Percentiles rank a stretch among this genome's conserved stretches.
Conservation (phyloP, 1,140 invertebrate species). For the Streblospio benedicti region DNA sequence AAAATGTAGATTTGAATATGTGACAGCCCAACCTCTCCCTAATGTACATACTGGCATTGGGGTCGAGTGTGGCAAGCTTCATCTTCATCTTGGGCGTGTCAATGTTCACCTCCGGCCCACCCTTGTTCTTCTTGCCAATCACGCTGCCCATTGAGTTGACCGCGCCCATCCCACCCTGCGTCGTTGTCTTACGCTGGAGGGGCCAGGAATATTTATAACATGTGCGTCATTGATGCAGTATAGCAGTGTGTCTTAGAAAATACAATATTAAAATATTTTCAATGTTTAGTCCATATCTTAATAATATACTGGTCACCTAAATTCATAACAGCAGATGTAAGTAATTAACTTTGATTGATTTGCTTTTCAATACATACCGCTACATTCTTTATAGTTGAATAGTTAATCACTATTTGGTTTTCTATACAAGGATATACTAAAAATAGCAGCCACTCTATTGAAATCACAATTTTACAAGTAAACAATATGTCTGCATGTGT, state of each 20-base stretch:
- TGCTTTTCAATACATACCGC: too few relatives aligned
- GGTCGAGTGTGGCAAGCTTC: slow-evolving; percentile 2
- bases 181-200: slow-evolving; percentile 10
- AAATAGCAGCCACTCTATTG: neutral
- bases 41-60: slow-evolving; percentile 4
- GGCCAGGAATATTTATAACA: neutral
- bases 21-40: neutral
- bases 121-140: slow-evolving; percentile 8
- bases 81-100: slow-evolving; percentile 14
- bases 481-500: neutral
- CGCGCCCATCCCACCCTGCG: slow-evolving; percentile 8
- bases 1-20: neutral
- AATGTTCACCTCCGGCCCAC: neutral
- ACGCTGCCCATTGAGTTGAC: slow-evolving; percentile 1
- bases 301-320: too few relatives aligned
- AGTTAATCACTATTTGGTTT: neutral
- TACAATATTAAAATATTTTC: too few relatives aligned
- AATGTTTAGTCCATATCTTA: too few relatives aligned
- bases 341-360: too few relatives aligned
- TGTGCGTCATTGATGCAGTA: too few relatives aligned
- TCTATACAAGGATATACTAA: neutral
- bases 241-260: too few relatives aligned
- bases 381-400: neutral
- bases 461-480: neutral
- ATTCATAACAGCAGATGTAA: too few relatives aligned